Conservation (phyloP, 2,797 vertebrate genomes). For the Brachyalestes nurse region DNA sequence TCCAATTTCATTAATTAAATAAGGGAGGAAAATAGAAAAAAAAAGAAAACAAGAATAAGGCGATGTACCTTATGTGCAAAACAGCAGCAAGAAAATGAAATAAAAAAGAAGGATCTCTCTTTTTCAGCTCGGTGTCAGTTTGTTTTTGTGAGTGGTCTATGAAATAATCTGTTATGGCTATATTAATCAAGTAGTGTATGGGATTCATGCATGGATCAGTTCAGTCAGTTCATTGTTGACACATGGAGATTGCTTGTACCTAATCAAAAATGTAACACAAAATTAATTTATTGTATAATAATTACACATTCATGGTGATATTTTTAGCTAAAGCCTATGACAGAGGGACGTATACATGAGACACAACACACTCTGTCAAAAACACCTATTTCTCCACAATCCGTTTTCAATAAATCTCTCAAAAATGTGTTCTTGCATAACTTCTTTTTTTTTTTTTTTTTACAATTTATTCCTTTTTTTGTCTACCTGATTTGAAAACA, state of each 20-base stretch:
- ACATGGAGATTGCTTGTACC: neutral
- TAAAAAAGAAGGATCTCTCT: slow-evolving; percentile 79
- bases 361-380: neutral
- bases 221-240: neutral
- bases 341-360: neutral
- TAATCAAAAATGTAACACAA: neutral
- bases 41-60: slow-evolving; percentile 62
- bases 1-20: slow-evolving; percentile 75
- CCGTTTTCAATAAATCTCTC: neutral
- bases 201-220: neutral
- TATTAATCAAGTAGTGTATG: neutral
- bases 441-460: too few species aligned
- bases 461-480: too few species aligned
- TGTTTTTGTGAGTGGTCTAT: slow-evolving; percentile 71
- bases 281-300: neutral
- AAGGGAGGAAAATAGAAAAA: slow-evolving; percentile 61
- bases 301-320: neutral
- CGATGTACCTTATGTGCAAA: slow-evolving; percentile 62
- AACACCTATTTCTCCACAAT: neutral
- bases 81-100: slow-evolving; percentile 71
- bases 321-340: neutral
- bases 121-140: slow-evolving; percentile 77
- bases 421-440: neutral
- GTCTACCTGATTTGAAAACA: too few species aligned
- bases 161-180: slow-evolving; percentile 54